Base-by-base conservation (phyloP, 35 echinoderm and acorn worm genomes). In the Chiridota heheva region DNA sequence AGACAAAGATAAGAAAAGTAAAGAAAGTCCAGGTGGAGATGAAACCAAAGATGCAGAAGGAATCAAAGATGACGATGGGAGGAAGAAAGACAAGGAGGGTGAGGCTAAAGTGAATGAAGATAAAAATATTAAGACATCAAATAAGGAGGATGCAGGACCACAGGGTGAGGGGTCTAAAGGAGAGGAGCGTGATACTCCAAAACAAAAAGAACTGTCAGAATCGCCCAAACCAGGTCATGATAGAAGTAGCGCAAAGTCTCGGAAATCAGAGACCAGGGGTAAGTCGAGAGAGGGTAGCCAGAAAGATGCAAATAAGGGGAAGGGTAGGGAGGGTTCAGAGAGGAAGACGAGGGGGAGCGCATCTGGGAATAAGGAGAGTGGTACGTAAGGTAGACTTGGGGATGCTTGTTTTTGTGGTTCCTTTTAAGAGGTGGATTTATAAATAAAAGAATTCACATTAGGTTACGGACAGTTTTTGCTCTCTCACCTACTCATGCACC, bases 31-130 rank as follows among this genome's bases (percentile, higher is more conserved):
- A 61, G 73, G 59, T 0, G 44, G 39, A 20, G 46, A 42, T 38
- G 28, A 46, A 17, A 55, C 57, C 20, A 58, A 77, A 55, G 42
- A 56, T 1, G 39, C 53, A 76, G 46, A 34, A 34, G 53, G 56
- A 39, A 30, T 29, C 18, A 33, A 76, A 42, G 48, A 26, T 12
- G 15, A 36, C 33, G 74, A 61, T 78, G 47, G 45, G 2, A 35
- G 8, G 15, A 42, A 53, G 40, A 22, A 64, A 31, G 32, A 64
- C 4, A 48, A 65, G 38, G 70, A 63, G n/a, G 70, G 28, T 0
- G 70, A 26, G 31, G 70, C 5, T 20, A 78, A 78, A 29, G 55
- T 62, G 6, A 78, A 78, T 40, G 61, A 78, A 48, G 58, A 49
- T 38, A 78, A 78, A 29, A 78, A 51, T 12, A 76, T 56, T n/a